These are phyloP conservation scores for Silurus asotus DNA, from an alignment of 2,113 vertebrate species.

Conservation along the genomic window DNA sequence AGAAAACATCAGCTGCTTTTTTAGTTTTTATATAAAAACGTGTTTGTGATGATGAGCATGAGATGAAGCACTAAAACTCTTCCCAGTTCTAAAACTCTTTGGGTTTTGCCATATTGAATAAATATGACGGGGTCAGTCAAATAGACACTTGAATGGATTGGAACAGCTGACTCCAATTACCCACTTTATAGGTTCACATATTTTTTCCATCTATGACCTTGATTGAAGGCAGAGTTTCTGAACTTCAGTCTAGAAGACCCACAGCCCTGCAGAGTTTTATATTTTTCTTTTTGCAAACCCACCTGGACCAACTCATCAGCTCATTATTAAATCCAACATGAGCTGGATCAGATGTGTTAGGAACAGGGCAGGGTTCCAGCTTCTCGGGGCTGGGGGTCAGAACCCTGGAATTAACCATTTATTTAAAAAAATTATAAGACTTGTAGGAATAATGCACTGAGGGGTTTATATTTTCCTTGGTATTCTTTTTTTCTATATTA, in stretches of 20 bases:
- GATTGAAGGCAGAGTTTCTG: slow-evolving; percentile 10
- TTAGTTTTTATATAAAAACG: too few relatives aligned
- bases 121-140: neutral
- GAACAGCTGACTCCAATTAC: slow-evolving; percentile 6
- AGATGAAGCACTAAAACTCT: neutral
- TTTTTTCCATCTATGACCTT: neutral
- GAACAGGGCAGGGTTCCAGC: neutral
- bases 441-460: neutral
- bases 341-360: slow-evolving; percentile 5
- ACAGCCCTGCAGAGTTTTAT: slow-evolving; percentile 6
- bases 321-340: slow-evolving; percentile 12
- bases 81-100: neutral
- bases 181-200: neutral
- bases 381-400: neutral
- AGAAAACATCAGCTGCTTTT: neutral
- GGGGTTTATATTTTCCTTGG: neutral
- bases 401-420: neutral
- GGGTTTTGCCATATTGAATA: neutral
- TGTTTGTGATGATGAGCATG: neutral
- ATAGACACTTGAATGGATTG: neutral
- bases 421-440: slow-evolving; percentile 1
- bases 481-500: neutral
- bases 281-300: neutral
- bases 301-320: slow-evolving; percentile 3
- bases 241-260: neutral